Evolutionary conservation across 2,888 invertebrate genomes (phyloP).

Genomic region (Chesias legatella): DNA sequence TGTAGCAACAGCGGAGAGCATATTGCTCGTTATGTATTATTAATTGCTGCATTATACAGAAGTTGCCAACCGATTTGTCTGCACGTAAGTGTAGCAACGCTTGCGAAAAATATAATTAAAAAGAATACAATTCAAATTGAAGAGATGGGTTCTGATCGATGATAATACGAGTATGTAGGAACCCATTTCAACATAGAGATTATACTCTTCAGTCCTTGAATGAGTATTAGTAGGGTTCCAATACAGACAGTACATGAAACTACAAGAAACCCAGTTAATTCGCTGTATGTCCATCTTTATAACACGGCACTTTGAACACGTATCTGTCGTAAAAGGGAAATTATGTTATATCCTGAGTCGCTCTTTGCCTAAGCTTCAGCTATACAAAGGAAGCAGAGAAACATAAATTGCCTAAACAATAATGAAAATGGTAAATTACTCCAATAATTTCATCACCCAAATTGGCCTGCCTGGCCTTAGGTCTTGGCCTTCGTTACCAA

Average conservation of each 20-base stretch:
- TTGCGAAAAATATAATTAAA: conserved; percentile 62
- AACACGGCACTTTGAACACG: too few relatives aligned
- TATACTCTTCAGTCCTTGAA: too few relatives aligned
- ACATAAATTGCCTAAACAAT: conserved; percentile 25
- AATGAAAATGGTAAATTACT: conserved; percentile 42
- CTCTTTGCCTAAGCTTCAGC: too few relatives aligned
- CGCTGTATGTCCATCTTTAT: too few relatives aligned
- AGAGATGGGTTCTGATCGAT: conserved; percentile 40
- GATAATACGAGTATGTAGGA: too few relatives aligned
- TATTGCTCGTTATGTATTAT: conserved; percentile 59
- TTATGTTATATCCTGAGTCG: too few relatives aligned
- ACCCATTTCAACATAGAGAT: too few relatives aligned
- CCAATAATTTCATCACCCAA: conserved; percentile 50
- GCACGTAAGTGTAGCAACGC: conserved; percentile 55
- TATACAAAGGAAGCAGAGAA: conserved; percentile 20
- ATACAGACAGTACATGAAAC: too few relatives aligned
- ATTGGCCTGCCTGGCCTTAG: conserved; percentile 44
- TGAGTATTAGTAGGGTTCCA: too few relatives aligned
- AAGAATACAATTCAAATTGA: conserved; percentile 34
- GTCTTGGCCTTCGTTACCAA: conserved; percentile 42
- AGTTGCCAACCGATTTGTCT: conserved; percentile 57
- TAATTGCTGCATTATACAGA: conserved; percentile 66
- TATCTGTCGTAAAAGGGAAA: too few relatives aligned
- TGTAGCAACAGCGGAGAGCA: too few relatives aligned
- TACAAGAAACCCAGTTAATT: too few relatives aligned